Conservation (phyloP, 2,797 vertebrate species). For the Choloepus didactylus region DNA sequence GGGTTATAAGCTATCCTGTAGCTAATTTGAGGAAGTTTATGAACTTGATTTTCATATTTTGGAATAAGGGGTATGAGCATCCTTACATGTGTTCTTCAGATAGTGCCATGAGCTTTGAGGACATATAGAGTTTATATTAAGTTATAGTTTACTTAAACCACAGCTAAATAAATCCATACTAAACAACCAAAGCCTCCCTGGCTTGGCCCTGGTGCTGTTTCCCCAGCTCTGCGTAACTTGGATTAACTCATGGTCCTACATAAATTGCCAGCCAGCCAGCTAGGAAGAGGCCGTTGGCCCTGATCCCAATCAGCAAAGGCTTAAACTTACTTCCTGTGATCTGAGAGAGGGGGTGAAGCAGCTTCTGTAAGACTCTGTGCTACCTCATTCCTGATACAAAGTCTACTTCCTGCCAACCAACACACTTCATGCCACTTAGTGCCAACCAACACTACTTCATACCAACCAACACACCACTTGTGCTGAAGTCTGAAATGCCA, state of each 20-base stretch:
- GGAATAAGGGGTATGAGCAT: not conserved
- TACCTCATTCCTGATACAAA: not conserved
- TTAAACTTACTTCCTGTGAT: not conserved
- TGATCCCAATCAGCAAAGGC: not conserved
- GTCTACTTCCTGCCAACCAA: not conserved
- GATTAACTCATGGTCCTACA: not conserved
- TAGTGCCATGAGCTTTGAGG: not conserved
- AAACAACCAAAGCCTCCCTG: not conserved
- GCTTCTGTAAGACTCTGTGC: not conserved
- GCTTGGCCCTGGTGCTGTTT: not conserved
- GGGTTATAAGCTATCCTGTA: not conserved
- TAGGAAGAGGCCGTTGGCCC: too few species aligned
- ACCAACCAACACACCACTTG: not conserved
- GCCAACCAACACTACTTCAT: too few species aligned
- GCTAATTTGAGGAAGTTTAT: not conserved
- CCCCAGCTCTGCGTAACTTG: not conserved
- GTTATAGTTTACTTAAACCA: not conserved
- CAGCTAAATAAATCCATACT: not conserved
- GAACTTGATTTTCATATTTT: not conserved
- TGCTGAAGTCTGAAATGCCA: not conserved
- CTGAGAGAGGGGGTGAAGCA: not conserved
- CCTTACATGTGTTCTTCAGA: not conserved
- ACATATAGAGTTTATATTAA: not conserved
- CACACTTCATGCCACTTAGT: too few species aligned
- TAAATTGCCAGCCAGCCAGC: not conserved